These are phyloP conservation scores for Serripes groenlandicus DNA, from an alignment of 2,888 invertebrate species.

Conservation along the genomic window DNA sequence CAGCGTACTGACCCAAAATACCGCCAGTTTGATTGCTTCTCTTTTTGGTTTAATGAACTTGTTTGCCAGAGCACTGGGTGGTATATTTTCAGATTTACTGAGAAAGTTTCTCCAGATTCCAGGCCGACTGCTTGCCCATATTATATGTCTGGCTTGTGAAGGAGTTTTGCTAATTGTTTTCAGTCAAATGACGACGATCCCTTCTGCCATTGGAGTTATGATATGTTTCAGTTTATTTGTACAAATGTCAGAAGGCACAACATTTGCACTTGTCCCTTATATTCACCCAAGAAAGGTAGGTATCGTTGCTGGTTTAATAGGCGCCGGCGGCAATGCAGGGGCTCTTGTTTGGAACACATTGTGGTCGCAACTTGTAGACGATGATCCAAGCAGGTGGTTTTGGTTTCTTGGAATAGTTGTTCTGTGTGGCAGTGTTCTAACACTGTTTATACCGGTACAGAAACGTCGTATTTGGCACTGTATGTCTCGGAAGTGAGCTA, in stretches of 20 bases:
- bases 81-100: constrained; percentile 38
- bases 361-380: constrained; percentile 47
- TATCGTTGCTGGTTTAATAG: constrained; percentile 55
- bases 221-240: constrained; percentile 43
- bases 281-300: constrained; percentile 40
- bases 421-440: constrained; percentile 34
- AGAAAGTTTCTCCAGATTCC: constrained; percentile 34
- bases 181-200: constrained; percentile 41
- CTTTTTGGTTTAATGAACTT: constrained; percentile 57
- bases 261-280: constrained; percentile 32
- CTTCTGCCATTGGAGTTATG: constrained; percentile 43
- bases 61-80: constrained; percentile 53
- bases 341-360: constrained; percentile 56
- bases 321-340: constrained; percentile 58
- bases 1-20: constrained; percentile 49
- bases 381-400: constrained; percentile 55
- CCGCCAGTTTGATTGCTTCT: constrained; percentile 57
- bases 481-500: not conserved
- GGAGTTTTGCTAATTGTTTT: constrained; percentile 56
- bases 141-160: constrained; percentile 47
- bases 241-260: constrained; percentile 56
- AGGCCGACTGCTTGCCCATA: constrained; percentile 50
- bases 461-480: constrained; percentile 28
- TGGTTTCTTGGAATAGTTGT: constrained; percentile 47
- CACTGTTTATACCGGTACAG: constrained; percentile 32